phyloP scores from a whole-genome alignment of 2,797 vertebrate species.

The Gymnopithys bicolor region DNA sequence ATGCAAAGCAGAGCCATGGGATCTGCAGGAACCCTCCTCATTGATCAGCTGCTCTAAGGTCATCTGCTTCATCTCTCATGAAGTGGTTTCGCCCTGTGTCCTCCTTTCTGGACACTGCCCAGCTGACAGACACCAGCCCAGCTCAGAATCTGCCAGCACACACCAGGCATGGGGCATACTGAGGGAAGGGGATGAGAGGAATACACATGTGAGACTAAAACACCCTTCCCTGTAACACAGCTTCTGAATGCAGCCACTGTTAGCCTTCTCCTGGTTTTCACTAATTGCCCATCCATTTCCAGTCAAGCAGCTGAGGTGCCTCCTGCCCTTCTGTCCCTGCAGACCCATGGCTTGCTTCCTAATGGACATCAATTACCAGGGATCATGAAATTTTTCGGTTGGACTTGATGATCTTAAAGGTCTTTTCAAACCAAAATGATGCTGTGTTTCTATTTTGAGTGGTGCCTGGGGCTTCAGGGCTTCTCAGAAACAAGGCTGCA shows the following conservation, averaged over 20 bases:
- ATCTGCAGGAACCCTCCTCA: neutral
- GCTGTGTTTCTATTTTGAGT: neutral
- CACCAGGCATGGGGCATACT: neutral
- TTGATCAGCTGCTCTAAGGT: neutral
- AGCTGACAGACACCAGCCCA: neutral
- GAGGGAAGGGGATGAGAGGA: neutral
- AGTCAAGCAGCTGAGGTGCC: neutral
- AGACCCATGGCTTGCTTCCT: neutral
- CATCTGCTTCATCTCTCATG: neutral
- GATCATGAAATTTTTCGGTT: neutral
- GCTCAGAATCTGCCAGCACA: neutral
- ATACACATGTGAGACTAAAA: neutral
- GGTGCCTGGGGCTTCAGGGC: neutral
- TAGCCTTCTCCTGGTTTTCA: neutral
- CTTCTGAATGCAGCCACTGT: neutral
- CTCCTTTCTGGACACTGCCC: neutral
- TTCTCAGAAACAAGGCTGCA: neutral
- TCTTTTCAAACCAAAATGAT: neutral
- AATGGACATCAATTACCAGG: neutral
- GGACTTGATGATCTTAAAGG: neutral
- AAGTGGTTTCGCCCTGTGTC: neutral
- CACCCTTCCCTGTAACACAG: neutral
- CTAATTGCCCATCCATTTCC: neutral
- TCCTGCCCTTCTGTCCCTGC: neutral
- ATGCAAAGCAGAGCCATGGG: neutral